Evolutionary conservation across 2,113 vertebrate species (phyloP).

Genomic region (Guaruba guarouba): DNA sequence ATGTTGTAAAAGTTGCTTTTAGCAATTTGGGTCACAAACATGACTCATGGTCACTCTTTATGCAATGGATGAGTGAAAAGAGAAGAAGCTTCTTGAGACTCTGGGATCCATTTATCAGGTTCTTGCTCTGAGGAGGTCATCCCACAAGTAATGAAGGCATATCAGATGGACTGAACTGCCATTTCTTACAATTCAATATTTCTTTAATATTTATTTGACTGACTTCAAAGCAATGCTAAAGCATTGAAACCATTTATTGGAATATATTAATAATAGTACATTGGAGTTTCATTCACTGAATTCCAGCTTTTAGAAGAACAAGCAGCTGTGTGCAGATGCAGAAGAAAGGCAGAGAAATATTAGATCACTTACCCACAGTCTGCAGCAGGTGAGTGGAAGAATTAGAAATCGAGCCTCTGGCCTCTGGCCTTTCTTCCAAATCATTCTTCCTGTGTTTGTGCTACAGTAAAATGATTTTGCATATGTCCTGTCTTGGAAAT

Average conservation of each 20-base stretch:
- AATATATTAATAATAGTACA: constrained; percentile 42
- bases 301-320: constrained; percentile 18
- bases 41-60: not conserved
- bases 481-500: constrained; percentile 20
- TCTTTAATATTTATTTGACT: not conserved
- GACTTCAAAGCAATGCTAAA: constrained; percentile 3
- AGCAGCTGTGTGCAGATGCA: not conserved
- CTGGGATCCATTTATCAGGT: not conserved
- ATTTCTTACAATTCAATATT: not conserved
- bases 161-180: not conserved
- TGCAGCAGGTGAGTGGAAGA: constrained; percentile 18
- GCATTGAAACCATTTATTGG: constrained; percentile 5
- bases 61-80: not conserved
- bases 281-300: constrained; percentile 12
- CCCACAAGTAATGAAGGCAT: not conserved
- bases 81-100: not conserved
- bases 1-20: not conserved
- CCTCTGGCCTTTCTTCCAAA: constrained; percentile 33
- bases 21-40: not conserved
- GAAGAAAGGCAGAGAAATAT: constrained; percentile 33
- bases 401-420: constrained; percentile 22
- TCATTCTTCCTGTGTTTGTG: constrained; percentile 24
- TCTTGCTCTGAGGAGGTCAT: not conserved
- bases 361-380: not conserved
- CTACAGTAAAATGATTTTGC: constrained; percentile 41